phyloP scores from a whole-genome alignment of 1,140 invertebrate species.

The Magallana angulata region DNA sequence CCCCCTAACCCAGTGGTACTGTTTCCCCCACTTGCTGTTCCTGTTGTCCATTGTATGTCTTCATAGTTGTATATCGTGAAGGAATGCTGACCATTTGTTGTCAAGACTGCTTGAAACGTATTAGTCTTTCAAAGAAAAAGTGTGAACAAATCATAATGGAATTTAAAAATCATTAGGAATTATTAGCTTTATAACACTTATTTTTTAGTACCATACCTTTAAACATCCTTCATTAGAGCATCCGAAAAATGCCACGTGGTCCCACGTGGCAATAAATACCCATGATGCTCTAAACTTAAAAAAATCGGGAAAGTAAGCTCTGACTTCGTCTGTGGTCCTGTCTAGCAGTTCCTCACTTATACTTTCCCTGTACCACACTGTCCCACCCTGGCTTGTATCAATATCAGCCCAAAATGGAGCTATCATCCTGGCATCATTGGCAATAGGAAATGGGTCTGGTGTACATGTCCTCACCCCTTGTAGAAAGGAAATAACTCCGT shows the following conservation, averaged over 20 bases:
- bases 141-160: not conserved
- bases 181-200: too few relatives aligned
- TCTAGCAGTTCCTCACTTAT: slow-evolving; percentile 43
- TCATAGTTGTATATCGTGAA: slow-evolving; percentile 77
- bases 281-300: slow-evolving; percentile 64
- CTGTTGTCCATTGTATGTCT: slow-evolving; percentile 75
- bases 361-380: slow-evolving; percentile 65
- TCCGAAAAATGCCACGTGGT: slow-evolving; percentile 65
- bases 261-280: slow-evolving; percentile 72
- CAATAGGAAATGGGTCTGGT: slow-evolving; percentile 62
- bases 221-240: not conserved
- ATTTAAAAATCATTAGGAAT: not conserved
- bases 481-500: slow-evolving; percentile 68
- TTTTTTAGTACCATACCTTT: slow-evolving; percentile 2
- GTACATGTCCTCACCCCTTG: slow-evolving; percentile 51
- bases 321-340: slow-evolving; percentile 59
- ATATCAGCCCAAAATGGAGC: slow-evolving; percentile 71
- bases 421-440: slow-evolving; percentile 54
- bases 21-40: slow-evolving; percentile 69
- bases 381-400: slow-evolving; percentile 58
- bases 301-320: slow-evolving; percentile 50
- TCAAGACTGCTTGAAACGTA: slow-evolving; percentile 77
- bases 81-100: slow-evolving; percentile 70
- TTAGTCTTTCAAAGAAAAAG: slow-evolving; percentile 66
- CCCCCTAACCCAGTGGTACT: slow-evolving; percentile 66